phyloP scores from a whole-genome alignment of 2,113 vertebrate species.

The Phoxinus phoxinus region DNA sequence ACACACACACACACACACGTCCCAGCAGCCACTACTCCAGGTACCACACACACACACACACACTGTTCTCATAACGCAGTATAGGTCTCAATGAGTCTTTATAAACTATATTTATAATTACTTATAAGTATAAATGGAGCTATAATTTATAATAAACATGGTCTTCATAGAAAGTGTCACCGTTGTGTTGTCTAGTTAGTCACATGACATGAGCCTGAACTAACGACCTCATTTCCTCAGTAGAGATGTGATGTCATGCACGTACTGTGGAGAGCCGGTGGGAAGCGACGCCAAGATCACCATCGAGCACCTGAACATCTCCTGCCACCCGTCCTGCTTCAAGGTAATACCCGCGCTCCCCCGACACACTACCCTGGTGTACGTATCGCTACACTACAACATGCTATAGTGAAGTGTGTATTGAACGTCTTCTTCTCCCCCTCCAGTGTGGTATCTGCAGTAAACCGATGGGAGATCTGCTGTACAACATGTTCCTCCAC shows the following conservation, averaged over 20 bases:
- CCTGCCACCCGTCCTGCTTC: constrained; percentile 83
- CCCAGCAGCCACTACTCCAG: constrained; percentile 64
- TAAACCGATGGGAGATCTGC: constrained; percentile 87
- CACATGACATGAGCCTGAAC: background rate
- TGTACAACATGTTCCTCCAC: constrained; percentile 85
- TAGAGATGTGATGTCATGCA: constrained; percentile 75
- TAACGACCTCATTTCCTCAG: constrained; percentile 27
- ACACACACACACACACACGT: no score
- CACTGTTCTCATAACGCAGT: no score
- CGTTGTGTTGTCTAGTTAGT: background rate
- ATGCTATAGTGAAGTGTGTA: background rate
- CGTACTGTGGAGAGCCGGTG: constrained; percentile 81
- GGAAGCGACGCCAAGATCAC: constrained; percentile 86
- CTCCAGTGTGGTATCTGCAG: constrained; percentile 83
- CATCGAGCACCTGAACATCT: constrained; percentile 87
- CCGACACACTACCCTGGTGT: background rate
- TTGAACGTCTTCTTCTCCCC: background rate
- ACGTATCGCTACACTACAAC: background rate
- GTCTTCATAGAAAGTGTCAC: no score
- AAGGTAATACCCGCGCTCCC: constrained; percentile 70
- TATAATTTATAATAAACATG: no score
- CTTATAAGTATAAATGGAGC: no score
- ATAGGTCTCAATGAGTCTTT: no score
- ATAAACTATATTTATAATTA: no score
- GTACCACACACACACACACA: no score